phyloP scores from a whole-genome alignment of 2,888 invertebrate species.

The Harpalus rubripes region DNA sequence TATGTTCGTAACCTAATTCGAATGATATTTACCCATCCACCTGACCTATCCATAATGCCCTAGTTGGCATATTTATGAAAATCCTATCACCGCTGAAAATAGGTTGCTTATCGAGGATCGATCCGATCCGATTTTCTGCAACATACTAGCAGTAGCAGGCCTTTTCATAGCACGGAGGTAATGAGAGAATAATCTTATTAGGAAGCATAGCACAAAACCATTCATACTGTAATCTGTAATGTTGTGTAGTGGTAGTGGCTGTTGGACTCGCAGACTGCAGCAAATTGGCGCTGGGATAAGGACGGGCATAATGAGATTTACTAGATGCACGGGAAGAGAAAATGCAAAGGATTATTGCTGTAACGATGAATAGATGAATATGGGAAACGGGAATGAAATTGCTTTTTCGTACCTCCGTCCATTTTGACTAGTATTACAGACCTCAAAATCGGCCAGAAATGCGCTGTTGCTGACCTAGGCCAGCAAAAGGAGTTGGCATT shows the following conservation, averaged over 20 bases:
- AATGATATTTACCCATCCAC: conserved; percentile 33
- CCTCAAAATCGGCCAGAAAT: no score
- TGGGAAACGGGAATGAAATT: neutral
- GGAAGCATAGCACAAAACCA: conserved; percentile 56
- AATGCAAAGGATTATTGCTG: conserved; percentile 22
- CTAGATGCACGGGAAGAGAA: conserved; percentile 20
- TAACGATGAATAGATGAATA: conserved; percentile 3
- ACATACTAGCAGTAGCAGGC: neutral
- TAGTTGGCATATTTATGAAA: conserved; percentile 40
- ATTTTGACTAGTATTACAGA: no score
- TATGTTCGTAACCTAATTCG: conserved; percentile 19
- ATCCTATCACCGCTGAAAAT: conserved; percentile 36
- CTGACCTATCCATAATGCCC: conserved; percentile 50
- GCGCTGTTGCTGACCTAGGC: no score
- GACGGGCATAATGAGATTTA: conserved; percentile 42
- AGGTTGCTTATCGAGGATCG: conserved; percentile 43
- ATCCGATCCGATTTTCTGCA: conserved; percentile 14
- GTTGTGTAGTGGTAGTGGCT: neutral
- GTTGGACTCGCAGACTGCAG: conserved; percentile 1
- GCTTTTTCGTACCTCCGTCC: no score
- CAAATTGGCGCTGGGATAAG: conserved; percentile 27
- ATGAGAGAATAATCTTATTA: conserved; percentile 67
- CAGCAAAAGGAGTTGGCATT: no score
- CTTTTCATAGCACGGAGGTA: conserved; percentile 53
- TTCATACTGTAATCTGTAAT: conserved; percentile 57